A percentile compares a stretch with the other conserved stretches of the same genome.
phyloP scores from a whole-genome alignment of 2,888 invertebrate species.

The Trichacis sp. region DNA sequence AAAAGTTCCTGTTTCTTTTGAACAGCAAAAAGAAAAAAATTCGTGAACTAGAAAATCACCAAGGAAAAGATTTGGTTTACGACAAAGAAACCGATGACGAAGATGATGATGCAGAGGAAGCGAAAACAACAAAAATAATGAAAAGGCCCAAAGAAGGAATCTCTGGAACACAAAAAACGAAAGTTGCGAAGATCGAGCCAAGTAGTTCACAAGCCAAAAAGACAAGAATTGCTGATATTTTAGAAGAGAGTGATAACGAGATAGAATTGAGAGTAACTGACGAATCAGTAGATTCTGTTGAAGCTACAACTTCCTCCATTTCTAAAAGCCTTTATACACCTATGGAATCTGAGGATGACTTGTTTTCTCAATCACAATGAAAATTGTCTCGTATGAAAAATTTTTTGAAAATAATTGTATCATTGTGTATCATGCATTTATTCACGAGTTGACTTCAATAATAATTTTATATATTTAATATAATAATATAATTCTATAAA shows the following conservation, averaged over 20 bases:
- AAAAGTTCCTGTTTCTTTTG: background rate
- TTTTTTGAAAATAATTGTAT: background rate
- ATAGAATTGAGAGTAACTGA: background rate
- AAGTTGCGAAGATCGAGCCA: background rate
- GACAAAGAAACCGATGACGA: background rate
- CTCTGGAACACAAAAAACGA: background rate
- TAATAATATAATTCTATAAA: too few relatives aligned
- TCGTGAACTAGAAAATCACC: background rate
- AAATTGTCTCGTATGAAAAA: background rate
- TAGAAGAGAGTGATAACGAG: background rate
- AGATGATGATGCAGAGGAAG: background rate
- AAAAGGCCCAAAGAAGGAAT: background rate
- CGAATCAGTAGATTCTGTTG: background rate
- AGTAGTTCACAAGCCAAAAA: background rate
- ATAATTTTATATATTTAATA: too few relatives aligned
- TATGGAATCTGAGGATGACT: background rate
- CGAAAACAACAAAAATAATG: too few relatives aligned
- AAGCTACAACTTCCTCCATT: background rate
- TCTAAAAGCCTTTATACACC: background rate
- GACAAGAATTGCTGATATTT: background rate
- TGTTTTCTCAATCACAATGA: slow-evolving; percentile 1
- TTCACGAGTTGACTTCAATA: too few relatives aligned
- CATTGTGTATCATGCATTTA: too few relatives aligned
- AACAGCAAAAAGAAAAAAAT: background rate
- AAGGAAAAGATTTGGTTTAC: background rate